Base-by-base conservation (phyloP, 2,888 invertebrate species). In the Melanostoma scalare region DNA sequence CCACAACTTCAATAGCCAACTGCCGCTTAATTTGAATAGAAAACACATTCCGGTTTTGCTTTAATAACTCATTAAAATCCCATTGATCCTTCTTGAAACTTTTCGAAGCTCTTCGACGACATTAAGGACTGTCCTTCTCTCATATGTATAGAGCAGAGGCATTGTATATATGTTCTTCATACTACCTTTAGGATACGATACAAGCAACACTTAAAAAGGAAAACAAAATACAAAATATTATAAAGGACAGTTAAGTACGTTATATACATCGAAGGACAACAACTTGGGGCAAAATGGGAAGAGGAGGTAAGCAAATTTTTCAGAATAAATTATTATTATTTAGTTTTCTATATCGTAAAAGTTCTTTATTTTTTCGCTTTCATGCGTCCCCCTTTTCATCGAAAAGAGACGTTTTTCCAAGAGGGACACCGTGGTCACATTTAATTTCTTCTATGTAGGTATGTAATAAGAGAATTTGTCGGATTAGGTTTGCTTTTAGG, bases 61-160 rank as follows among this genome's bases (percentile, higher is more conserved):
- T 76, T 76, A 76, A 76, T 69, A 76, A 76, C 76, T 76, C 76
- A 76, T 76, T 76, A 76, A 76, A 76, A 76, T 76, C 76, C 76
- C 69, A 69, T 69, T 76, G 76, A 76, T 76, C 68, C 61, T 20
- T 10, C 35, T 8, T 36, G 33, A 76, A 76, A 76, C 53, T 76
- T 76, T 69, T 61, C 38, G 60, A 46, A 46, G 69, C 53, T 60
- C 36, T 69, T 33, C 53, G 52, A 69, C 35, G 69, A 61, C 55
- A 76, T 76, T 76, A 76, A 38, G n/a, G n/a, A 42, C 42, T 48
- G 9, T 38, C 48, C 8, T 31, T 61, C 36, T 42, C 44, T 55
- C 63, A 73, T 75, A 36, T 67, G 52, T 71, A 56, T 38, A 58
- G 31, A 58, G 20, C 20, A 20, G 20, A 20, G 20, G 20, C 20